Percentiles rank a stretch among this genome's conserved stretches.
Evolutionary conservation across 2,888 invertebrate species (phyloP).

Genomic region (Eurois occulta): DNA sequence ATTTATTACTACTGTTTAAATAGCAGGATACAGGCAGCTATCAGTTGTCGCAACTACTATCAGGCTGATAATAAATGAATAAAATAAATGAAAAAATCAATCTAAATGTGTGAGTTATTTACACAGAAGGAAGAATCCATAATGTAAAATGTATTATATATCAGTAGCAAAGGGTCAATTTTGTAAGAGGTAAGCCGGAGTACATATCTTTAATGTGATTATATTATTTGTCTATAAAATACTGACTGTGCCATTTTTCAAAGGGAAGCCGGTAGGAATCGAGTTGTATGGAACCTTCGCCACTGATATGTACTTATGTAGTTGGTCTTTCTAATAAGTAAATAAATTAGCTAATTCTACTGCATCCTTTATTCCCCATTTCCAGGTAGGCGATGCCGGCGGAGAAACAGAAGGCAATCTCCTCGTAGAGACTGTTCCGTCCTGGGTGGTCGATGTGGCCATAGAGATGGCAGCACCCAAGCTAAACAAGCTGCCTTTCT

Average conservation of each 20-base stretch:
- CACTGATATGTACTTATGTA: too few relatives aligned
- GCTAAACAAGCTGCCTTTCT: conserved; percentile 99
- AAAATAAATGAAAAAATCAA: too few relatives aligned
- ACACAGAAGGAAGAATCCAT: background rate
- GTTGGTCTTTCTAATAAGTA: background rate
- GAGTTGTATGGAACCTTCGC: too few relatives aligned
- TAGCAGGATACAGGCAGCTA: too few relatives aligned
- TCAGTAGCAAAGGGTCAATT: too few relatives aligned
- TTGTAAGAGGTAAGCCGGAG: too few relatives aligned
- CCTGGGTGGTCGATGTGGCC: conserved; percentile 98
- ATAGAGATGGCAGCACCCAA: conserved; percentile 98
- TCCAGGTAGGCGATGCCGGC: conserved; percentile 96
- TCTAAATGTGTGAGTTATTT: too few relatives aligned
- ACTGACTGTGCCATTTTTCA: too few relatives aligned
- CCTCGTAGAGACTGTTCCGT: conserved; percentile 97
- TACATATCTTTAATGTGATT: too few relatives aligned
- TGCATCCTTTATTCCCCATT: conserved; percentile 8
- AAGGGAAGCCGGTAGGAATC: too few relatives aligned
- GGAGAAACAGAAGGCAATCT: conserved; percentile 98
- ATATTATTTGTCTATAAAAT: too few relatives aligned
- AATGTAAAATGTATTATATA: background rate
- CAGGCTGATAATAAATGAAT: background rate
- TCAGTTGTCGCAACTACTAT: too few relatives aligned
- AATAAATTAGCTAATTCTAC: background rate
- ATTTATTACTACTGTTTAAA: background rate